Conservation (phyloP, 2,797 vertebrate species). For the Poecilia velifera region DNA sequence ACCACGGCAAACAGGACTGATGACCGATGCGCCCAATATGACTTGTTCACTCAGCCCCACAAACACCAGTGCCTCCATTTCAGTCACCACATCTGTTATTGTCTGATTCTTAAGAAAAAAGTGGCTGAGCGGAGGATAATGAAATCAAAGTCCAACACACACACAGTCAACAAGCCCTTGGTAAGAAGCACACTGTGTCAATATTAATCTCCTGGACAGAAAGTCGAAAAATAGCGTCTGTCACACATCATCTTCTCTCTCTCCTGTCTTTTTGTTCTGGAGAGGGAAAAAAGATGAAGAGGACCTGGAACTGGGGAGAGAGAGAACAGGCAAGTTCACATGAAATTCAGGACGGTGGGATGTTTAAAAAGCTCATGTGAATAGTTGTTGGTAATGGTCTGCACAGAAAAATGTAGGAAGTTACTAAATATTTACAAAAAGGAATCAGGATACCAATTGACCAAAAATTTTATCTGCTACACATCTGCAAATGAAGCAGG, state of each 20-base stretch:
- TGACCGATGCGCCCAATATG: slow-evolving; percentile 74
- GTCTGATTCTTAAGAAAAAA: slow-evolving; percentile 88
- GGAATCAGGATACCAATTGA: background rate
- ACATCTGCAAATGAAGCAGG: background rate
- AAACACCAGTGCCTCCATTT: slow-evolving; percentile 78
- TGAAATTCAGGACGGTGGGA: slow-evolving; percentile 56
- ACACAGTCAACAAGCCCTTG: slow-evolving; percentile 80
- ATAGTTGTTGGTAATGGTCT: background rate
- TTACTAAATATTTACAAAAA: background rate
- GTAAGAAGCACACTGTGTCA: slow-evolving; percentile 86
- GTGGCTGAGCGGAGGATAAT: slow-evolving; percentile 82
- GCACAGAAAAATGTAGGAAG: background rate
- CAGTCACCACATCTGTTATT: slow-evolving; percentile 86
- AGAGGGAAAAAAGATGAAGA: slow-evolving; percentile 69
- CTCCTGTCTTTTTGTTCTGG: slow-evolving; percentile 78
- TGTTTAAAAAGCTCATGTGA: slow-evolving; percentile 16
- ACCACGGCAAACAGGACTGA: slow-evolving; percentile 73
- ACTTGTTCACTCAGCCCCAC: slow-evolving; percentile 81
- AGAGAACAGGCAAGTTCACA: slow-evolving; percentile 58
- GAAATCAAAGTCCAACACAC: slow-evolving; percentile 86
- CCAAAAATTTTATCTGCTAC: background rate
- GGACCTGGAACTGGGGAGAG: slow-evolving; percentile 59
- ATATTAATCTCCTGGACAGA: slow-evolving; percentile 88
- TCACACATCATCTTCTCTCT: slow-evolving; percentile 86
- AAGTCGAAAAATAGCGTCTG: slow-evolving; percentile 87